Percentiles rank a stretch among this genome's conserved stretches.
Conservation (phyloP, 2,888 invertebrate genomes). For the Octonoba sinensis region DNA sequence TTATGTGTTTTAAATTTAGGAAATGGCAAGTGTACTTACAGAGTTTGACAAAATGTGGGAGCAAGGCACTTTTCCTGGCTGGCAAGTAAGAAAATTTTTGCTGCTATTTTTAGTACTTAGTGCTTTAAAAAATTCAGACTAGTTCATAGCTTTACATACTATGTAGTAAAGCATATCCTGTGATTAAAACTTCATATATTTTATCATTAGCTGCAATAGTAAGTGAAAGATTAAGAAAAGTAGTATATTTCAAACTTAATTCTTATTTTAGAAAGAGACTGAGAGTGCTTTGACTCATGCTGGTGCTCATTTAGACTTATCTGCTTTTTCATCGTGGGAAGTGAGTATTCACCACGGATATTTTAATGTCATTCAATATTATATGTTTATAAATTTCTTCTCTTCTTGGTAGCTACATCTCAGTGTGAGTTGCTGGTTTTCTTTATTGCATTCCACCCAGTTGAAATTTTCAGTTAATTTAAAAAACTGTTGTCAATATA, state of each 20-base stretch:
- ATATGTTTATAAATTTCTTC: background rate
- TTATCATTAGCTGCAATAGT: no score
- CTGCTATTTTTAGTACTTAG: background rate
- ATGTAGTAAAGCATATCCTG: no score
- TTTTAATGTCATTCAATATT: background rate
- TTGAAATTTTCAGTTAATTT: no score
- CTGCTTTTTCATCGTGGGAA: conserved; percentile 96
- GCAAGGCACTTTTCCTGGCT: conserved; percentile 90
- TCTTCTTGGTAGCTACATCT: no score
- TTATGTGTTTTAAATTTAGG: conserved; percentile 70
- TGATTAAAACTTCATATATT: no score
- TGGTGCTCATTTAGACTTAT: conserved; percentile 97
- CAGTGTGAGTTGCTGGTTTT: no score
- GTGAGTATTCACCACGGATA: conserved; percentile 11
- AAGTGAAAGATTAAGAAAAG: background rate
- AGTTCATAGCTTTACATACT: no score
- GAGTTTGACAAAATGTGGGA: conserved; percentile 91
- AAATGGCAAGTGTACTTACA: conserved; percentile 82
- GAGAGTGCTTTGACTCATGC: conserved; percentile 90
- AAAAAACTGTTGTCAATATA: no score
- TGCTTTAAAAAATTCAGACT: background rate
- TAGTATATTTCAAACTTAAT: background rate
- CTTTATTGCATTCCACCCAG: no score
- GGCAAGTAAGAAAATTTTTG: conserved; percentile 79
- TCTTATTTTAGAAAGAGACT: conserved; percentile 82